These are phyloP conservation scores for Malacoctenus gilli DNA, from an alignment of 2,797 vertebrate species.

Conservation along the genomic window DNA sequence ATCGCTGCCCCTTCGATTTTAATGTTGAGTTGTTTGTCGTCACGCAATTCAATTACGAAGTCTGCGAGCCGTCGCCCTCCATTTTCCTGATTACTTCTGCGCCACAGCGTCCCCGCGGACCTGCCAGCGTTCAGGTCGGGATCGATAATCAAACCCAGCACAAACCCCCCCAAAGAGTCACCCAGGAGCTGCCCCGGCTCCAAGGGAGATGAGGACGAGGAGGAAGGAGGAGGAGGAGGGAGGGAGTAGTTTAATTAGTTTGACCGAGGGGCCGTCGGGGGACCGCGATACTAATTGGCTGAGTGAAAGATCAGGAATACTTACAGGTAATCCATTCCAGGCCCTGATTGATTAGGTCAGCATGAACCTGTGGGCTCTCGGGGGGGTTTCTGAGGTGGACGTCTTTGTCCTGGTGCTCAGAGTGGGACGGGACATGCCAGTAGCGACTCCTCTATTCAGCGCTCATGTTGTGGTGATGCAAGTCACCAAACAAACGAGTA, in stretches of 20 bases:
- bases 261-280: slow-evolving; percentile 38
- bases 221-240: slow-evolving; percentile 32
- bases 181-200: slow-evolving; percentile 15
- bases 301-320: slow-evolving; percentile 62
- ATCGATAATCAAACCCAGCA: slow-evolving; percentile 66
- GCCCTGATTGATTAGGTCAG: slow-evolving; percentile 61
- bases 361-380: slow-evolving; percentile 58
- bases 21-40: slow-evolving; percentile 23
- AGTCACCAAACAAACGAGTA: no score
- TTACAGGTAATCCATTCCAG: slow-evolving; percentile 62
- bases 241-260: slow-evolving; percentile 65
- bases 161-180: slow-evolving; percentile 8
- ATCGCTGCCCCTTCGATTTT: no score
- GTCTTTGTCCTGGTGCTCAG: slow-evolving; percentile 42
- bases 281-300: slow-evolving; percentile 69
- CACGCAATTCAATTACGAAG: slow-evolving; percentile 50
- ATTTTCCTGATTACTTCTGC: slow-evolving; percentile 60
- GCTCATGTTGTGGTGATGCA: no score
- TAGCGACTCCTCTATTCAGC: slow-evolving; percentile 12
- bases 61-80: slow-evolving; percentile 43
- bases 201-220: slow-evolving; percentile 50
- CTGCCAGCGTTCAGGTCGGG: slow-evolving; percentile 41
- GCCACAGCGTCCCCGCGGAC: slow-evolving; percentile 30
- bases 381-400: slow-evolving; percentile 6
- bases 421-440: slow-evolving; percentile 8